These are phyloP conservation scores for Cylindroiulus punctatus DNA, from an alignment of 2,888 invertebrate species.

Conservation along the genomic window DNA sequence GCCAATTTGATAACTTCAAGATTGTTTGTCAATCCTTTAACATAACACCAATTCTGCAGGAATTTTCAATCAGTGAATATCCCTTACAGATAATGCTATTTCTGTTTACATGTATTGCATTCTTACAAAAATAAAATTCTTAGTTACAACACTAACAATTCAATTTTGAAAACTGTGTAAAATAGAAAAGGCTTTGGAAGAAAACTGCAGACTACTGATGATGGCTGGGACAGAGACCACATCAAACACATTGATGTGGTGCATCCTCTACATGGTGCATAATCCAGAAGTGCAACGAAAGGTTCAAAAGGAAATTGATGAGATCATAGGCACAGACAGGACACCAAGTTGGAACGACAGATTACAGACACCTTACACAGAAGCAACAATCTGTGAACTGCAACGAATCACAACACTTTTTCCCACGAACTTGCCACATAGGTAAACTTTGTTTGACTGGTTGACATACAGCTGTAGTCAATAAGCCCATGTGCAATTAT, in stretches of 20 bases:
- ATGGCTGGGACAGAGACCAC: slow-evolving; percentile 55
- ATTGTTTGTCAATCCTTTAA: too few relatives aligned
- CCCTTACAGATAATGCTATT: too few relatives aligned
- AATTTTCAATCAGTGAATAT: too few relatives aligned
- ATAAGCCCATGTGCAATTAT: too few relatives aligned
- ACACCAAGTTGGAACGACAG: slow-evolving; percentile 48
- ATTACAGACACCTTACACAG: slow-evolving; percentile 53
- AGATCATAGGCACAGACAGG: slow-evolving; percentile 50
- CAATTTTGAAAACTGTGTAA: background rate
- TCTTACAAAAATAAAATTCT: background rate
- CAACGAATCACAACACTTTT: slow-evolving; percentile 49
- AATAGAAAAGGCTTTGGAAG: background rate
- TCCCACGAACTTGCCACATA: slow-evolving; percentile 55
- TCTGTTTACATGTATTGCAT: too few relatives aligned
- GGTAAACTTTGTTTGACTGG: too few relatives aligned
- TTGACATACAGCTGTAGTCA: too few relatives aligned
- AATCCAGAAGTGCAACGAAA: slow-evolving; percentile 56
- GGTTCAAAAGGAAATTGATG: slow-evolving; percentile 56
- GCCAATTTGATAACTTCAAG: too few relatives aligned
- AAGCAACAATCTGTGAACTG: slow-evolving; percentile 55
- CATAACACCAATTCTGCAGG: too few relatives aligned
- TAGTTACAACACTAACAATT: background rate
- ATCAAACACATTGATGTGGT: slow-evolving; percentile 54
- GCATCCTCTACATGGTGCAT: slow-evolving; percentile 42
- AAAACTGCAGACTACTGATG: slow-evolving; percentile 16